Conservation (phyloP, 2,797 vertebrate species). For the Peromyscus melanophrys region DNA sequence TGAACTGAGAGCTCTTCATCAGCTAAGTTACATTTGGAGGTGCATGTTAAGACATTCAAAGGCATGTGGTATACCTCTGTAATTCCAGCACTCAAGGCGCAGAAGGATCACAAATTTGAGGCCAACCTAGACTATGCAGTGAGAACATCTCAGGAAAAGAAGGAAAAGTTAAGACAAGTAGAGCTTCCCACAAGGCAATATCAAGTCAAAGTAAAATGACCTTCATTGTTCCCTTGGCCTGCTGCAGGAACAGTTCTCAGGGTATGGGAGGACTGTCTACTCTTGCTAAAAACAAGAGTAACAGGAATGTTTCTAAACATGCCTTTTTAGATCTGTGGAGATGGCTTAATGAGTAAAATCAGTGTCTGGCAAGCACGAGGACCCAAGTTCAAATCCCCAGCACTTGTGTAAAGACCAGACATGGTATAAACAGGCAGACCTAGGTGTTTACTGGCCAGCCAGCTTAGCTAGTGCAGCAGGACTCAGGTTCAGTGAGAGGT, state of each 20-base stretch:
- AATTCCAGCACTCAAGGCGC: neutral
- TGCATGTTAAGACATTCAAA: neutral
- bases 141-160: neutral
- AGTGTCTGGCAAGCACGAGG: neutral
- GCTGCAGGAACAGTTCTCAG: neutral
- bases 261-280: neutral
- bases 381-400: neutral
- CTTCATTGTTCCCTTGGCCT: neutral
- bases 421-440: neutral
- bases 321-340: neutral
- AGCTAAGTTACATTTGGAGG: neutral
- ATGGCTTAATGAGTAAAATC: neutral
- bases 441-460: neutral
- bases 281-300: neutral
- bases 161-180: neutral
- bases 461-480: neutral
- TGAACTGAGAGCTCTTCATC: neutral
- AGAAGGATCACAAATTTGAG: neutral
- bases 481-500: neutral
- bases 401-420: neutral
- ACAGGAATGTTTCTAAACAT: neutral
- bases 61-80: neutral
- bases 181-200: constrained; percentile 33
- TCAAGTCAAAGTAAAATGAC: constrained; percentile 32
- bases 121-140: neutral